Evolutionary conservation across 30 jellyfish, hydroid and myxozoan genomes (phyloP).

Genomic region (Chironex yamaguchii): DNA sequence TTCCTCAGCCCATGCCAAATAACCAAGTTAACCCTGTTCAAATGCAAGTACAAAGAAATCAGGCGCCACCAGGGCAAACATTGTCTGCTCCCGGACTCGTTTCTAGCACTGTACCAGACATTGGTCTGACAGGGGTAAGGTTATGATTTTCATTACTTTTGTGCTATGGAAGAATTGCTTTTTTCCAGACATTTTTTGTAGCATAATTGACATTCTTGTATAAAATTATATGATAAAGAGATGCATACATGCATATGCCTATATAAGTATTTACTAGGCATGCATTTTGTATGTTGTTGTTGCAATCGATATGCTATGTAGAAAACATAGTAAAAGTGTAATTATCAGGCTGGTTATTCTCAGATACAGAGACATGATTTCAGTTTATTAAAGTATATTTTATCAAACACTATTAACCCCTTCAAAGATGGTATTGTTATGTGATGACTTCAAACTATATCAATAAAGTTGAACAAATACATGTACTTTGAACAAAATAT

Average conservation of each 20-base stretch:
- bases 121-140: constrained; percentile 68
- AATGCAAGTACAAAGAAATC: constrained; percentile 68
- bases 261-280: not conserved
- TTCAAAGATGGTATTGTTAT: too few relatives aligned
- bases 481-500: too few relatives aligned
- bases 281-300: too few relatives aligned
- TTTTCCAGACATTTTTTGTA: not conserved
- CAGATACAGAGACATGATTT: too few relatives aligned
- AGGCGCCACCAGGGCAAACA: constrained; percentile 38
- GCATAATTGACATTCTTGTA: not conserved
- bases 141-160: not conserved
- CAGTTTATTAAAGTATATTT: too few relatives aligned
- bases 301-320: too few relatives aligned
- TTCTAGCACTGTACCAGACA: constrained; percentile 50
- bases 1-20: constrained; percentile 67
- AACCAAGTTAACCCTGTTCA: constrained; percentile 68
- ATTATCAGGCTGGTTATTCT: too few relatives aligned
- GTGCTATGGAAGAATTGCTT: not conserved
- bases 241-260: not conserved
- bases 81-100: constrained; percentile 56
- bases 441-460: too few relatives aligned
- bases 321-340: too few relatives aligned
- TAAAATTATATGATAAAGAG: too few relatives aligned
- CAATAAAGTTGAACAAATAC: too few relatives aligned
- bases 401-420: too few relatives aligned